These are phyloP conservation scores for Oxyruncus cristatus DNA, from an alignment of 2,113 vertebrate species.

Conservation along the genomic window DNA sequence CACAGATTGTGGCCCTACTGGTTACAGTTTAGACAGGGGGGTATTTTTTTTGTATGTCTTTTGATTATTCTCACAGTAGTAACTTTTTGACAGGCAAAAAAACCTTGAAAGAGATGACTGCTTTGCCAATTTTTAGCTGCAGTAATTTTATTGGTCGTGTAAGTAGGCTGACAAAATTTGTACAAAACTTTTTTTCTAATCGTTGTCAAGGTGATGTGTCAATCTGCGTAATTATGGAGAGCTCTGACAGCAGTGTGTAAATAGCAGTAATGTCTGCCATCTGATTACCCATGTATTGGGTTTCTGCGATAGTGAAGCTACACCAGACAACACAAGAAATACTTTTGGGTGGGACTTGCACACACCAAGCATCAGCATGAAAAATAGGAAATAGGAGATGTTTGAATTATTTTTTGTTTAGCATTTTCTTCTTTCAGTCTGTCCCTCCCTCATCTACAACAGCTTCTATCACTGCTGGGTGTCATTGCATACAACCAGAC, in stretches of 20 bases:
- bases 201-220: constrained; percentile 23
- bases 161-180: constrained; percentile 4
- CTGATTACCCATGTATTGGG: not conserved
- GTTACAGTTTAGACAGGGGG: not conserved
- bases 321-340: not conserved
- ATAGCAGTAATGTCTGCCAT: constrained; percentile 40
- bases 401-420: not conserved
- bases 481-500: not conserved
- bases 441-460: not conserved
- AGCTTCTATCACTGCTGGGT: not conserved
- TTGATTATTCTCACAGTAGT: not conserved
- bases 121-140: constrained; percentile 9
- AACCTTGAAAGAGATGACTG: not conserved
- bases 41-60: not conserved
- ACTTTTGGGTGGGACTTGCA: not conserved
- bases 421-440: not conserved
- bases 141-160: not conserved
- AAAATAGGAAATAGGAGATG: not conserved
- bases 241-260: not conserved
- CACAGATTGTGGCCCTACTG: not conserved
- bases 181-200: not conserved
- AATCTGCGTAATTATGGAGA: constrained; percentile 40
- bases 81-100: not conserved
- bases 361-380: rapidly evolving
- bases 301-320: not conserved